A percentile compares a stretch with the other conserved stretches of the same genome.
These are phyloP conservation scores for Peromyscus melanophrys DNA, from an alignment of 2,797 vertebrate genomes.

Conservation along the genomic window DNA sequence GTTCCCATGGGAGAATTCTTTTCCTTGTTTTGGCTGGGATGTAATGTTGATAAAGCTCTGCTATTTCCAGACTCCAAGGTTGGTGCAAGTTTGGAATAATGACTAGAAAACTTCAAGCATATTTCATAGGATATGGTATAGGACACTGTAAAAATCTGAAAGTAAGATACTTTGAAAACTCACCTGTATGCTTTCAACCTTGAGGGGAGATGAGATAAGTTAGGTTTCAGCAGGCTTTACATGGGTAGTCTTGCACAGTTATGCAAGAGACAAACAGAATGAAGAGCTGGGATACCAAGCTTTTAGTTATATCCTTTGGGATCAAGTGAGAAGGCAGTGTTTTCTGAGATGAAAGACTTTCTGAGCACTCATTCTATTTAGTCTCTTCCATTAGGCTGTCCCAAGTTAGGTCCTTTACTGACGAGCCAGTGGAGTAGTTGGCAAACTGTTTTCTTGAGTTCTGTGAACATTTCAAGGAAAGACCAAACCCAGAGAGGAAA, in stretches of 20 bases:
- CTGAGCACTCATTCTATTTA: neutral
- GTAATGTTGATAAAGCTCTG: neutral
- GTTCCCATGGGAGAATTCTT: neutral
- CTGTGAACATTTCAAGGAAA: neutral
- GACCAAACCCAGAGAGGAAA: neutral
- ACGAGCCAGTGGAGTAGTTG: neutral
- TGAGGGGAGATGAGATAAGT: neutral
- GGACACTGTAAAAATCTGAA: neutral
- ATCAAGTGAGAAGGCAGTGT: neutral
- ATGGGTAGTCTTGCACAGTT: neutral
- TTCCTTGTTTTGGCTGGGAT: neutral
- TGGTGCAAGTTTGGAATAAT: neutral
- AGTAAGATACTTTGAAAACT: neutral
- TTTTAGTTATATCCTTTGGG: neutral
- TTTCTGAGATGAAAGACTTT: neutral
- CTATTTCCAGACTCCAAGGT: neutral
- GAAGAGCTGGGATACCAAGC: neutral
- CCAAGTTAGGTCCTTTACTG: neutral
- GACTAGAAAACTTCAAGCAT: neutral
- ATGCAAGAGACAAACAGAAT: neutral
- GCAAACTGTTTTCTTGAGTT: neutral
- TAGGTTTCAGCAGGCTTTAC: neutral
- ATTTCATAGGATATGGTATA: neutral
- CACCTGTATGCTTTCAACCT: neutral
- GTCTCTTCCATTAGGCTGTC: neutral